Conservation (phyloP, 2,113 vertebrate species). For the Bubo bubo region DNA sequence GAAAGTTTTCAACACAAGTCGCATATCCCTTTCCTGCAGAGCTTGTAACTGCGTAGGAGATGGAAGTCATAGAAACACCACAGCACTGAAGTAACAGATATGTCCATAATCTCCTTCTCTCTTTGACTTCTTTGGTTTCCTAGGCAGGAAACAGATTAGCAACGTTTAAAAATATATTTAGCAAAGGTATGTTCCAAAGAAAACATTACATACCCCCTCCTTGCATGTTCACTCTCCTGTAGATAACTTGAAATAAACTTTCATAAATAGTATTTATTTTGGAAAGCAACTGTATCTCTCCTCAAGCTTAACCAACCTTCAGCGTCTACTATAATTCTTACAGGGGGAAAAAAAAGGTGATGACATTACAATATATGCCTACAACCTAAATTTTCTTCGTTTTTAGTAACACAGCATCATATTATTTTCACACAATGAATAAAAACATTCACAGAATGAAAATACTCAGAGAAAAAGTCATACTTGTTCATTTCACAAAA, state of each 20-base stretch:
- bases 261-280: background rate
- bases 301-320: background rate
- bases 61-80: constrained; percentile 22
- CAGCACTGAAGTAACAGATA: background rate
- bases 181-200: background rate
- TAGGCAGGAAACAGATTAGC: background rate
- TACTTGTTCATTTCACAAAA: background rate
- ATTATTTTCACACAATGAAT: background rate
- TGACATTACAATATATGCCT: background rate
- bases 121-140: constrained; percentile 4
- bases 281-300: background rate
- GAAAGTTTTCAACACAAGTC: constrained; percentile 5
- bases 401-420: background rate
- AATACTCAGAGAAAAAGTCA: background rate
- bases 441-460: background rate
- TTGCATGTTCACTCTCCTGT: background rate
- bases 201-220: background rate
- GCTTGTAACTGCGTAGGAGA: background rate
- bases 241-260: constrained; percentile 5
- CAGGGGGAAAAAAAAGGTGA: background rate
- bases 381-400: background rate
- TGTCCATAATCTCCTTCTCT: background rate
- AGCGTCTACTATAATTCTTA: background rate
- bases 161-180: background rate
- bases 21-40: constrained; percentile 6